Percentiles rank a stretch among this genome's conserved stretches.
Evolutionary conservation across 2,888 invertebrate genomes (phyloP).

Genomic region (Hybos culiciformis): DNA sequence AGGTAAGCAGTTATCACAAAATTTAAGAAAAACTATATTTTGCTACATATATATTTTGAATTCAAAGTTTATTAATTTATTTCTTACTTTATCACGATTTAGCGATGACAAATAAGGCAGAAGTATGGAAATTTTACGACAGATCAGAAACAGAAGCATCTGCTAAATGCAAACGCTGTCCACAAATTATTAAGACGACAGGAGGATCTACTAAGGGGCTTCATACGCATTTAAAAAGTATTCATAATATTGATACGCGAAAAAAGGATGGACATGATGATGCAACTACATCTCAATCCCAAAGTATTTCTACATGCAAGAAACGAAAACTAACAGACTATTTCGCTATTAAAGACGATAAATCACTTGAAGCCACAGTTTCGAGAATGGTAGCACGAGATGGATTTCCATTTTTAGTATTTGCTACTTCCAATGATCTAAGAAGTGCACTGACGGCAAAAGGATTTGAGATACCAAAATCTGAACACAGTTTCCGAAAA

Average conservation of each 20-base stretch:
- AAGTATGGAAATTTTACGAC: background rate
- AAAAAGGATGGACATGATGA: constrained; percentile 2
- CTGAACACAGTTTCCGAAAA: constrained; percentile 1
- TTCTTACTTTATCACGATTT: background rate
- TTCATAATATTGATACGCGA: constrained; percentile 1
- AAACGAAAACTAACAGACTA: background rate
- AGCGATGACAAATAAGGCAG: constrained; percentile 1
- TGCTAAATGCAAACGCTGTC: constrained; percentile 1
- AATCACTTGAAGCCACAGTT: constrained; percentile 1
- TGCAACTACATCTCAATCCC: constrained; percentile 3
- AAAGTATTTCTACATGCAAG: constrained; percentile 1
- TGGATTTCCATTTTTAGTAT: constrained; percentile 4
- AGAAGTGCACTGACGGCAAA: constrained; percentile 3
- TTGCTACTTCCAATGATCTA: constrained; percentile 4
- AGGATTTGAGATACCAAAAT: constrained; percentile 4
- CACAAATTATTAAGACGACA: background rate
- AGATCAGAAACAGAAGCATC: constrained; percentile 1
- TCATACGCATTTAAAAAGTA: constrained; percentile 1
- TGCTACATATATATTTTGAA: constrained; percentile 1
- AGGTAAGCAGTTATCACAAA: background rate
- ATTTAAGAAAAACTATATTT: constrained; percentile 1
- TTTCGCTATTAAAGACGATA: constrained; percentile 2
- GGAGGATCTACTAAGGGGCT: background rate
- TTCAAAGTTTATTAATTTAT: background rate
- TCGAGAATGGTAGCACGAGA: constrained; percentile 4